These are phyloP conservation scores for Arion vulgaris DNA, from an alignment of 1,140 invertebrate genomes.

Conservation along the genomic window DNA sequence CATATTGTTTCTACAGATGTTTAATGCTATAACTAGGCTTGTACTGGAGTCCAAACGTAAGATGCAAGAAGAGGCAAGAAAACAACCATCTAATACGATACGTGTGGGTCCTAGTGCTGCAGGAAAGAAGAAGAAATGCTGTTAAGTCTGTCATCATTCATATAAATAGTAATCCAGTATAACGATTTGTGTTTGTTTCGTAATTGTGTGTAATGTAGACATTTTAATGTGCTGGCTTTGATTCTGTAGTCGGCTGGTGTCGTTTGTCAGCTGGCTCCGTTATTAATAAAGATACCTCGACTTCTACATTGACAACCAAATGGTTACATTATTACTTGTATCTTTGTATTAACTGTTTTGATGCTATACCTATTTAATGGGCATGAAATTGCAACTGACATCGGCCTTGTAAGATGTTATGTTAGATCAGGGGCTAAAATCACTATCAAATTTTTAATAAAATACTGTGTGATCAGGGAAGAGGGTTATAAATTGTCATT, in stretches of 20 bases:
- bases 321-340: no score
- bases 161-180: neutral
- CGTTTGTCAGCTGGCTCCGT: neutral
- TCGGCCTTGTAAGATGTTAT: no score
- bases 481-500: no score
- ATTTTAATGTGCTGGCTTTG: neutral
- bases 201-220: slow-evolving; percentile 23
- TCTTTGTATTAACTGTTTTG: no score
- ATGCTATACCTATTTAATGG: no score
- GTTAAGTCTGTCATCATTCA: slow-evolving; percentile 1
- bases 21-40: slow-evolving; percentile 82
- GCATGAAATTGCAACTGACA: no score
- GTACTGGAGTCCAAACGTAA: slow-evolving; percentile 81
- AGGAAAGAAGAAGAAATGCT: slow-evolving; percentile 47
- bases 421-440: no score
- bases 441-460: no score
- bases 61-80: slow-evolving; percentile 62
- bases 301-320: no score
- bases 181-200: slow-evolving; percentile 29
- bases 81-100: slow-evolving; percentile 70
- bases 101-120: slow-evolving; percentile 48
- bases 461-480: no score
- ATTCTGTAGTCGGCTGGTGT: neutral
- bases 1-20: slow-evolving; percentile 78
- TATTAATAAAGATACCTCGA: no score